These are phyloP conservation scores for Sclerurus mexicanus DNA, from an alignment of 2,113 vertebrate species.

Conservation along the genomic window DNA sequence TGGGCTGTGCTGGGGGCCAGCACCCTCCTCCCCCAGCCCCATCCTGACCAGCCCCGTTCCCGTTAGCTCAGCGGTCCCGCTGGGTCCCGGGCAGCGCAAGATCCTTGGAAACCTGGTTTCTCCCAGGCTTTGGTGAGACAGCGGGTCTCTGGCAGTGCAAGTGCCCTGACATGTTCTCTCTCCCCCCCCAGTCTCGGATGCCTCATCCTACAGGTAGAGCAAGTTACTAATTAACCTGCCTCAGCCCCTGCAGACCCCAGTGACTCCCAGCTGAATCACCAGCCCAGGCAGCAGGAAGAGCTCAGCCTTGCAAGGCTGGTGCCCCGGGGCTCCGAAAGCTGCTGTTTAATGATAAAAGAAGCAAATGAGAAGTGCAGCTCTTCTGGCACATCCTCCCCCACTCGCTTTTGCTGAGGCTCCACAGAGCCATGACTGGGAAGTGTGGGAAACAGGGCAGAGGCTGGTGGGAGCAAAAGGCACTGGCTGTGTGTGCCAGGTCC, in stretches of 20 bases:
- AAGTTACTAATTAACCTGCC: constrained; percentile 10
- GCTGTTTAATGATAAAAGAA: background rate
- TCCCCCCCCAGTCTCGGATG: background rate
- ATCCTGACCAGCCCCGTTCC: rapidly evolving
- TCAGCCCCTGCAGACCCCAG: background rate
- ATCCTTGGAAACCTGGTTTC: rapidly evolving
- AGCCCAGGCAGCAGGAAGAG: background rate
- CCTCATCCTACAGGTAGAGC: constrained; percentile 19
- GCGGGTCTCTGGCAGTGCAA: background rate
- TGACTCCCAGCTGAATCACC: constrained; percentile 48
- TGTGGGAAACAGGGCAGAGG: background rate
- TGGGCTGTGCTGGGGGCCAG: background rate
- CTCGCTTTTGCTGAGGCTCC: background rate
- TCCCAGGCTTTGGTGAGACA: background rate
- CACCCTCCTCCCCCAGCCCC: background rate
- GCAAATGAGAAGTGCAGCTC: background rate
- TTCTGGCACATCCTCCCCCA: background rate
- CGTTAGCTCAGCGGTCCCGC: background rate
- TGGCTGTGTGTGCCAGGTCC: background rate
- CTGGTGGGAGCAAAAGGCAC: background rate
- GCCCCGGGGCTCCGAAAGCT: background rate
- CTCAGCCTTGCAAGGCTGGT: background rate
- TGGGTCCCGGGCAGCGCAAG: rapidly evolving
- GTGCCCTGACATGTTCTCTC: background rate
- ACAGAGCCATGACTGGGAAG: background rate